Conservation (phyloP, 2,797 vertebrate species). For the Enteromius fasciolatus region DNA sequence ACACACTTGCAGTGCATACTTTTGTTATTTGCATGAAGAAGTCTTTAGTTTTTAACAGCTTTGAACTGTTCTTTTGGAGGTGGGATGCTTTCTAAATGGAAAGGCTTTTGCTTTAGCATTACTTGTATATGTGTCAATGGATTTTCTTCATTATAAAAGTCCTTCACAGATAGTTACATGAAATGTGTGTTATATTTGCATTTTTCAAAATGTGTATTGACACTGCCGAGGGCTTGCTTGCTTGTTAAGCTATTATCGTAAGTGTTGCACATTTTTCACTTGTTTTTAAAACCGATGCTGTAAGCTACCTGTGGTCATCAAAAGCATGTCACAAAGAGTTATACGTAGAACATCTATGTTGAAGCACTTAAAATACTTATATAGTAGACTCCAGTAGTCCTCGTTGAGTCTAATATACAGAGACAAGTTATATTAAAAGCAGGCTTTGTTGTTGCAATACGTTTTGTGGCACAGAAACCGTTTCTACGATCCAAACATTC, state of each 20-base stretch:
- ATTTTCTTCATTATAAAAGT: not conserved
- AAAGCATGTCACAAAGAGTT: slow-evolving; percentile 5
- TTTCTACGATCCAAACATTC: slow-evolving; percentile 5
- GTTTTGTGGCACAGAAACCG: not conserved
- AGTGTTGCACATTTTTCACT: not conserved
- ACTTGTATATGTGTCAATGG: not conserved
- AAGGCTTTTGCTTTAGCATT: not conserved
- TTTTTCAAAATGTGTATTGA: not conserved
- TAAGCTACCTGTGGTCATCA: not conserved
- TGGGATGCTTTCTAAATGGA: not conserved
- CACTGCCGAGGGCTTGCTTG: not conserved
- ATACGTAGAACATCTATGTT: not conserved
- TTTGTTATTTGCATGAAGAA: too few relatives aligned
- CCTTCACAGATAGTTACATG: not conserved
- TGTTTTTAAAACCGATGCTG: not conserved
- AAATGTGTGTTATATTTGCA: not conserved
- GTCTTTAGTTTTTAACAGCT: not conserved
- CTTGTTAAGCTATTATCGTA: not conserved
- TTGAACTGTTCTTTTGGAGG: not conserved
- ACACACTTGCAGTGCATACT: not conserved
- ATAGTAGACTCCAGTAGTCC: not conserved
- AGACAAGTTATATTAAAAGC: slow-evolving; percentile 2
- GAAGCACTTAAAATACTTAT: too few relatives aligned
- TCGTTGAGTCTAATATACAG: not conserved
- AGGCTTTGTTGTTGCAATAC: not conserved